These are phyloP conservation scores for Stictonetta naevosa DNA, from an alignment of 2,113 vertebrate genomes.

Conservation along the genomic window DNA sequence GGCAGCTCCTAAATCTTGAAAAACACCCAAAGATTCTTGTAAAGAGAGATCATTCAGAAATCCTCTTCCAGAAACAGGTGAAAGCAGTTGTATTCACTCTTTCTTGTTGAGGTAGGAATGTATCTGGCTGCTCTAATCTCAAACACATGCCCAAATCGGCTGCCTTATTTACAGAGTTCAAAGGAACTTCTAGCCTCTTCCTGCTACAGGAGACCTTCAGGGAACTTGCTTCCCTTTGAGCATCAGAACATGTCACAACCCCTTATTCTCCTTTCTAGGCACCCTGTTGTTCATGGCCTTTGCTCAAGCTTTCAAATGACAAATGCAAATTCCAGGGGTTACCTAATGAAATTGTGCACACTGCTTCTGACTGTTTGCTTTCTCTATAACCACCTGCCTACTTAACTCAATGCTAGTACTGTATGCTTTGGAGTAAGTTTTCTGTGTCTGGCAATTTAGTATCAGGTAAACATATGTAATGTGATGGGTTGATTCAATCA, in stretches of 20 bases:
- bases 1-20: background rate
- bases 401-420: background rate
- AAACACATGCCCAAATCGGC: accelerated
- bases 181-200: background rate
- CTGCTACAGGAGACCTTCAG: background rate
- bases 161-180: background rate
- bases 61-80: background rate
- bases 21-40: background rate
- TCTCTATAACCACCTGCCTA: background rate
- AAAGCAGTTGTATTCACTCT: background rate
- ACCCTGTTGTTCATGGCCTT: background rate
- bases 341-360: background rate
- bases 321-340: background rate
- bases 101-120: background rate
- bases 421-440: background rate
- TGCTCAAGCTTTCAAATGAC: background rate
- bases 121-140: background rate
- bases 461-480: background rate
- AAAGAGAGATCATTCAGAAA: background rate
- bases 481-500: background rate
- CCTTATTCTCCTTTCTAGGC: background rate
- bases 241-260: background rate
- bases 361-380: background rate
- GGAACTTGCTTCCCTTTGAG: background rate
- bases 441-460: background rate